Conservation (phyloP, 1,140 invertebrate genomes). For the Eufriesea mexicana region DNA sequence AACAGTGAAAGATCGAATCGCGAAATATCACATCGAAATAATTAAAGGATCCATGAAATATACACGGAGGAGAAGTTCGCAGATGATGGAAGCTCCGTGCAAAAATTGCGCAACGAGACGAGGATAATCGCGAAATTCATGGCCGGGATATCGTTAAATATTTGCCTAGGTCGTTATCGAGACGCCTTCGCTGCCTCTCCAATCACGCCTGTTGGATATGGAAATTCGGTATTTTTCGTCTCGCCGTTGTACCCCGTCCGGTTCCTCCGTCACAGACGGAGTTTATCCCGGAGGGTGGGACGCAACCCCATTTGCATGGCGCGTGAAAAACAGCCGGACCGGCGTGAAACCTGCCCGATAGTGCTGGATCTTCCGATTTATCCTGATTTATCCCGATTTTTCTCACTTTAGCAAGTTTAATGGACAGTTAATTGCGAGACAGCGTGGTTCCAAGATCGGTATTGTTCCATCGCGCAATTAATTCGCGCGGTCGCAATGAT, state of each 20-base stretch:
- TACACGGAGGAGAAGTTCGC: too few species aligned
- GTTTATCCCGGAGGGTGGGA: background rate
- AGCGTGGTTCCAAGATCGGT: background rate
- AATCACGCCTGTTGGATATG: conserved; percentile 15
- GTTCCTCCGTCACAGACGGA: background rate
- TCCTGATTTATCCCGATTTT: background rate
- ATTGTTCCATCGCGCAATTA: too few species aligned
- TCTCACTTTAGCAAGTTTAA: background rate
- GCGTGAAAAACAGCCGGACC: background rate
- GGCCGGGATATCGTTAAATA: conserved; percentile 51
- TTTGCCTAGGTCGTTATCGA: conserved; percentile 54
- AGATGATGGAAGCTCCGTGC: too few species aligned
- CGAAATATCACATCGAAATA: too few species aligned
- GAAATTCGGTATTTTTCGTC: conserved; percentile 18
- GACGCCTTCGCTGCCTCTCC: conserved; percentile 9
- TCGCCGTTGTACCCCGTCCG: background rate
- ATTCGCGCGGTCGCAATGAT: too few species aligned
- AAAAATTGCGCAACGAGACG: background rate
- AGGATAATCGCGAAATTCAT: conserved; percentile 62
- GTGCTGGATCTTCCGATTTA: background rate
- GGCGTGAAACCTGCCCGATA: too few species aligned
- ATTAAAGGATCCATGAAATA: too few species aligned
- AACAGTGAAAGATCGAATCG: too few species aligned
- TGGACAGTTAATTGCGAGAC: background rate
- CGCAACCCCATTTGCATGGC: background rate